phyloP scores from a whole-genome alignment of 1,140 invertebrate species.

The Lamellibrachia luymesi region DNA sequence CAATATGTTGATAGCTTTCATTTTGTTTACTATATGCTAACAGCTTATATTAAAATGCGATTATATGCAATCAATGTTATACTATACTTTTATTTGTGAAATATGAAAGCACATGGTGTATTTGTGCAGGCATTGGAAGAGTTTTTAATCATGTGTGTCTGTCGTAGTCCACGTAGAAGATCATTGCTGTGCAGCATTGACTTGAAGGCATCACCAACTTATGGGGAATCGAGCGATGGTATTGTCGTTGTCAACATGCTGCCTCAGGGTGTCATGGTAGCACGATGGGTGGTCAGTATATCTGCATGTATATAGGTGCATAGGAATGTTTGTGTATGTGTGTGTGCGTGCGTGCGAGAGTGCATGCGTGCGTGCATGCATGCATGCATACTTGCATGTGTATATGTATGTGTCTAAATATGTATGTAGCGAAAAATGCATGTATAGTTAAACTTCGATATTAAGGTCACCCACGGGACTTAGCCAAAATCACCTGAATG shows the following conservation, averaged over 20 bases:
- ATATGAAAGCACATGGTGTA: not conserved
- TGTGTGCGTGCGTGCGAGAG: not conserved
- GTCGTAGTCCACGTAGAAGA: not conserved
- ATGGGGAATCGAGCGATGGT: not conserved
- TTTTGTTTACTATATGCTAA: no score
- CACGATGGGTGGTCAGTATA: not conserved
- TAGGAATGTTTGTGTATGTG: not conserved
- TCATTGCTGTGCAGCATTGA: slow-evolving; percentile 4
- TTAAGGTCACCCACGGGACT: no score
- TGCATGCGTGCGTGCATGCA: not conserved
- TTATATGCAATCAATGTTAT: no score
- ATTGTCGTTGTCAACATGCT: not conserved
- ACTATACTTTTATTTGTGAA: no score
- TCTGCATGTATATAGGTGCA: not conserved
- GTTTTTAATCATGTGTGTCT: not conserved
- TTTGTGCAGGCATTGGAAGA: not conserved
- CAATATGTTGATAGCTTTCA: no score
- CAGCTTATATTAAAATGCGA: no score
- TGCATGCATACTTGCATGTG: not conserved
- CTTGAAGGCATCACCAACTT: not conserved
- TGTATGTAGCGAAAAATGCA: not conserved
- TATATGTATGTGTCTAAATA: not conserved
- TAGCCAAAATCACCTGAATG: no score
- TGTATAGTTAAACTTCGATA: no score
- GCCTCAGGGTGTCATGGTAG: not conserved